Conservation (phyloP, 2,113 vertebrate genomes). For the Albula goreensis region DNA sequence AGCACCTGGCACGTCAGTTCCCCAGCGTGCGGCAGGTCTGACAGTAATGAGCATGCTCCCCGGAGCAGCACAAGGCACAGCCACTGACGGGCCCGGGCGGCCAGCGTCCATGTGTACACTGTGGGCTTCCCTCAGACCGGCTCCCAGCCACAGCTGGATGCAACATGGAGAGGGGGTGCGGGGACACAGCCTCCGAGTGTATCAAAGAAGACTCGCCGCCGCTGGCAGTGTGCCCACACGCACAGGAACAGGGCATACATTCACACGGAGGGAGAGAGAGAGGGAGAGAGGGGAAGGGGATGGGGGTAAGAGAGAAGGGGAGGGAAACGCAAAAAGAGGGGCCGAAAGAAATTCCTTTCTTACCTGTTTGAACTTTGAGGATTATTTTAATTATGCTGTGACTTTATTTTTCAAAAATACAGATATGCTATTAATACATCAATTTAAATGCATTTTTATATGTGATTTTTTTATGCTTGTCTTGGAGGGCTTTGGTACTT, state of each 20-base stretch:
- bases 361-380: not conserved
- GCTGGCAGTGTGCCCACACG: not conserved
- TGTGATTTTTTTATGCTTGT: too few species aligned
- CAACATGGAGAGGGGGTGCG: not conserved
- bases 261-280: not conserved
- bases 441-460: too few species aligned
- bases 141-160: not conserved
- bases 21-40: constrained; percentile 10
- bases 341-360: not conserved
- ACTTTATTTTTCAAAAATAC: not conserved
- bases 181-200: not conserved
- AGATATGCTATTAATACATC: not conserved
- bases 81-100: not conserved
- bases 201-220: not conserved
- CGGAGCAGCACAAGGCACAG: constrained; percentile 2
- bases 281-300: not conserved
- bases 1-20: not conserved
- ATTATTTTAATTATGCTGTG: not conserved
- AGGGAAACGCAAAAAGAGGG: constrained; percentile 6
- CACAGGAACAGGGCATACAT: not conserved
- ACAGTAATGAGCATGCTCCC: constrained; percentile 40
- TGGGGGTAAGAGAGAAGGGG: not conserved
- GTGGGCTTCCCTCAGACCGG: constrained; percentile 19
- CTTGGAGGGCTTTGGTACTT: too few species aligned
- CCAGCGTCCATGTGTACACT: constrained; percentile 19